phyloP scores from a whole-genome alignment of 1,140 invertebrate species.

The Orchesella cincta region DNA sequence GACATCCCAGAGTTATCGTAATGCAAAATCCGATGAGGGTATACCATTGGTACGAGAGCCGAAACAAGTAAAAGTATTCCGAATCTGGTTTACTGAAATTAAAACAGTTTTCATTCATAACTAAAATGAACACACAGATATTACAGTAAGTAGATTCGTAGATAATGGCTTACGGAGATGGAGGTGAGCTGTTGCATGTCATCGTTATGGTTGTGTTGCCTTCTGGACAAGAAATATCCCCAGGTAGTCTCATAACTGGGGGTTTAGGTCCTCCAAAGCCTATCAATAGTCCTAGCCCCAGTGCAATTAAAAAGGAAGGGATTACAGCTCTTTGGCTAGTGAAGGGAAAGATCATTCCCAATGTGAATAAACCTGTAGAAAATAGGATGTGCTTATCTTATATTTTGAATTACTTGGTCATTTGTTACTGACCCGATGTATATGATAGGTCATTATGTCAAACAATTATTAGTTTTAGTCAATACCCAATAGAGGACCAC shows the following conservation, averaged over 20 bases:
- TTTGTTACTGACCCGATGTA: too few species aligned
- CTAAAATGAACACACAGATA: too few species aligned
- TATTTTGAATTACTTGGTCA: too few species aligned
- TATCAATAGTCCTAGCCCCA: conserved; percentile 77
- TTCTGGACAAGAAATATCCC: conserved; percentile 16
- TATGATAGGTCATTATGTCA: too few species aligned
- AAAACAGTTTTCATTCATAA: neutral
- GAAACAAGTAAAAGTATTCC: conserved; percentile 69
- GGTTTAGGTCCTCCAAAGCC: conserved; percentile 81
- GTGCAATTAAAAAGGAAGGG: conserved; percentile 64
- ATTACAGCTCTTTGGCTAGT: conserved; percentile 71
- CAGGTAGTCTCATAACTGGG: conserved; percentile 60
- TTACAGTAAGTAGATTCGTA: too few species aligned
- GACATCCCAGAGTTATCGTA: conserved; percentile 68
- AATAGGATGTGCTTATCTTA: too few species aligned
- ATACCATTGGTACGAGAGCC: conserved; percentile 87
- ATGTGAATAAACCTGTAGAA: conserved; percentile 74
- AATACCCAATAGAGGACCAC: conserved; percentile 77
- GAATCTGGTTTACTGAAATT: conserved; percentile 49
- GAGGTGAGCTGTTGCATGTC: neutral
- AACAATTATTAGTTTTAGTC: too few species aligned
- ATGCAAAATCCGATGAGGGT: conserved; percentile 68
- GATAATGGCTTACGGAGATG: neutral
- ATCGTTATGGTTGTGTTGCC: conserved; percentile 20
- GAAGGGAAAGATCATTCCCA: conserved; percentile 71